Conservation (phyloP, 2,113 vertebrate genomes). For the Labrus mixtus region DNA sequence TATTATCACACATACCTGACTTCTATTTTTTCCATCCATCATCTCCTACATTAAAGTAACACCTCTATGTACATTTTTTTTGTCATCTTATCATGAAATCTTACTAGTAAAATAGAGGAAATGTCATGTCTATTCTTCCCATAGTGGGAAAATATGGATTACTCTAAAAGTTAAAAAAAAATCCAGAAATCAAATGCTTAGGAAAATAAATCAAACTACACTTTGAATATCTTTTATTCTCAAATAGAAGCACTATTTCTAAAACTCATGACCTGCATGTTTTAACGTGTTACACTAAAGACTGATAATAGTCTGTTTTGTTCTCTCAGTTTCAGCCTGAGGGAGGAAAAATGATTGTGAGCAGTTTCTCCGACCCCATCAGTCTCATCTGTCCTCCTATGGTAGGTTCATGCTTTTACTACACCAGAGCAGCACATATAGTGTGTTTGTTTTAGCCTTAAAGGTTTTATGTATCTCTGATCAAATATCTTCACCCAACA, state of each 20-base stretch:
- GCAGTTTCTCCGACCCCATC: constrained; percentile 82
- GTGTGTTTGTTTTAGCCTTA: no score
- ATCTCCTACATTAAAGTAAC: no score
- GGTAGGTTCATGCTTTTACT: constrained; percentile 63
- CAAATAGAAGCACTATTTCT: neutral
- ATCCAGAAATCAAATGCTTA: neutral
- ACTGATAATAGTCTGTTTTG: constrained; percentile 7
- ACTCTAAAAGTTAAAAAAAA: neutral
- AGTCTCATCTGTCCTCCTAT: constrained; percentile 82
- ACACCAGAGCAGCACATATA: neutral
- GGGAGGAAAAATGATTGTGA: constrained; percentile 78
- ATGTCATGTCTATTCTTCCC: neutral
- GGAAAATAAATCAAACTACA: no score
- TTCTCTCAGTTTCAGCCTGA: constrained; percentile 83
- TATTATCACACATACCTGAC: no score
- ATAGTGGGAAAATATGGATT: neutral
- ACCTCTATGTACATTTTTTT: no score
- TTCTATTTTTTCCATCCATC: no score
- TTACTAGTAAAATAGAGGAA: no score
- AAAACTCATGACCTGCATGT: neutral
- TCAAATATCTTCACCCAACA: no score
- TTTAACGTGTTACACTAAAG: neutral
- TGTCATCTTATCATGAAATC: no score
- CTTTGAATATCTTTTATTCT: neutral
- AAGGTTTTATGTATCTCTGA: no score